Evolutionary conservation across 2,888 invertebrate genomes (phyloP).

Genomic region (Limnephilus lunatus): DNA sequence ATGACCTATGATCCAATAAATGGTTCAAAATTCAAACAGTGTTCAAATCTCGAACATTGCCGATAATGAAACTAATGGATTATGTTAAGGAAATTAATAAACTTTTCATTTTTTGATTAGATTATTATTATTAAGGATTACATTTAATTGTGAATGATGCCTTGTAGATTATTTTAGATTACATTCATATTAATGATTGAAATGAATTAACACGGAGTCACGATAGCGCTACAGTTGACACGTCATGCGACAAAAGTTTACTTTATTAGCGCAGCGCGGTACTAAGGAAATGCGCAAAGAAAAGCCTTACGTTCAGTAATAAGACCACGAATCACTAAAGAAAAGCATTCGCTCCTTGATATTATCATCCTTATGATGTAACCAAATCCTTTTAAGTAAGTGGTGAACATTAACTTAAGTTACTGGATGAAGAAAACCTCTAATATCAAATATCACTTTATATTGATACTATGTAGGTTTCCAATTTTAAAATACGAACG

Average conservation of each 20-base stretch:
- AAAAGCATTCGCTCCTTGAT: background rate
- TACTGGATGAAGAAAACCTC: background rate
- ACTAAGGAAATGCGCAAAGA: conserved; percentile 49
- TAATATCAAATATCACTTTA: background rate
- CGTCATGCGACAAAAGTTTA: conserved; percentile 59
- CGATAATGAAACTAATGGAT: background rate
- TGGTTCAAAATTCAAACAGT: too few relatives aligned
- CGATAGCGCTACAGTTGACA: conserved; percentile 41
- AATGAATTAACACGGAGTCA: background rate
- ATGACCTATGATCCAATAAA: too few relatives aligned
- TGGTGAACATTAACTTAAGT: background rate
- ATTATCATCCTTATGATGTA: background rate
- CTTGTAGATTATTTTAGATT: background rate
- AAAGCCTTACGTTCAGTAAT: background rate
- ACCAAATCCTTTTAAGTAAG: background rate
- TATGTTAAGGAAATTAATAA: background rate
- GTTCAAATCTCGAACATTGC: too few relatives aligned
- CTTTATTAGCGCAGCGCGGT: conserved; percentile 25
- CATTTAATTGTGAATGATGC: background rate
- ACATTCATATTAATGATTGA: conserved; percentile 5
- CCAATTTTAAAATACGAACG: background rate
- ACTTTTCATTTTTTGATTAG: background rate
- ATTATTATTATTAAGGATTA: background rate
- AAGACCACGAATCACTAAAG: background rate
- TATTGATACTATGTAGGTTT: background rate